phyloP scores from a whole-genome alignment of 1,140 invertebrate genomes.

The Cydia amplana region DNA sequence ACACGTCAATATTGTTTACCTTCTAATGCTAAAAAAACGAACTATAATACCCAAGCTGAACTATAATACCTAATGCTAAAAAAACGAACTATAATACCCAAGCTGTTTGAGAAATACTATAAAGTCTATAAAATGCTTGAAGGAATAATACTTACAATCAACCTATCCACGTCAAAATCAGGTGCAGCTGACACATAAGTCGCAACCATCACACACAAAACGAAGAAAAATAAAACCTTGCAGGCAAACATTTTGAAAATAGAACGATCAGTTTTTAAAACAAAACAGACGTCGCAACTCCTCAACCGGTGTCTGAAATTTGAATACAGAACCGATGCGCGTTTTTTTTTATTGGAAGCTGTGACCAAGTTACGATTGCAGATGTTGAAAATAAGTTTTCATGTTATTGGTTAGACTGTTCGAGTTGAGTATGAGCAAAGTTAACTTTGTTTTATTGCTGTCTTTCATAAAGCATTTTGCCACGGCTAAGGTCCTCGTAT shows the following conservation, averaged over 20 bases:
- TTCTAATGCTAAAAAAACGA: too few relatives aligned
- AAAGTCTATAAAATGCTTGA: too few relatives aligned
- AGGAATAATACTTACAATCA: slow-evolving; percentile 18
- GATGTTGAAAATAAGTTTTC: neutral
- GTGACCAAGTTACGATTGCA: neutral
- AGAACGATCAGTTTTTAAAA: neutral
- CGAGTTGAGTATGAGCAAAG: neutral
- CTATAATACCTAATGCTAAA: too few relatives aligned
- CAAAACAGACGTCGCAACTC: slow-evolving; percentile 11
- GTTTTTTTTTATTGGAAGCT: slow-evolving; percentile 10
- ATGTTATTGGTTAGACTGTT: neutral
- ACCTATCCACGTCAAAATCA: slow-evolving; percentile 21
- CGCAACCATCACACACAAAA: neutral
- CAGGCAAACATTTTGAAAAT: slow-evolving; percentile 18
- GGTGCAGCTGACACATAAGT: neutral
- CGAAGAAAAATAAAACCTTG: slow-evolving; percentile 12
- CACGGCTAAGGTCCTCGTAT: neutral
- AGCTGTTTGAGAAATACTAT: too few relatives aligned
- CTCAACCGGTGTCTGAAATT: neutral
- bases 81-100: too few relatives aligned
- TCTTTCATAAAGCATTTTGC: neutral
- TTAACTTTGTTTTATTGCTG: neutral
- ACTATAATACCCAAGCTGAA: too few relatives aligned
- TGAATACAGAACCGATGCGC: slow-evolving; percentile 12
- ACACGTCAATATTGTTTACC: too few relatives aligned